Base-by-base conservation (phyloP, 1,140 invertebrate genomes). In the Psilanteris sp. region DNA sequence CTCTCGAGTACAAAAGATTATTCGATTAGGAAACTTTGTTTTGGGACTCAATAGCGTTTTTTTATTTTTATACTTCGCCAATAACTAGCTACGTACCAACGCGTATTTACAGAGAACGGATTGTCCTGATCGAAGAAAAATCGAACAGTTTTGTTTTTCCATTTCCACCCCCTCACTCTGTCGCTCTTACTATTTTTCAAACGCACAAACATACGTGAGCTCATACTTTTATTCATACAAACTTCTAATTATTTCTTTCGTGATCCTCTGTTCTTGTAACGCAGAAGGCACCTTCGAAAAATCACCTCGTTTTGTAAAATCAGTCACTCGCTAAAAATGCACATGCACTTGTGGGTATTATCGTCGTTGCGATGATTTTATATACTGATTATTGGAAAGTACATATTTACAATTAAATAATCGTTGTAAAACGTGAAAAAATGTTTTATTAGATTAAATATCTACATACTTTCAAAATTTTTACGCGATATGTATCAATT, bases 231-330 rank as follows among this genome's bases (percentile, higher is more conserved):
- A n/a, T n/a, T n/a, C n/a, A n/a, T n/a, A 43, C 44, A 43, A 22
- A 34, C 39, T 46, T 39, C 26, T 46, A 32, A 22, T 27, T 34
- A 20, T 13, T 39, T 64, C 29, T 64, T 52, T 50, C 57, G 39
- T 36, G 32, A 62, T 62, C 74, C 24, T 43, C 54, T 57, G 48
- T 77, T 71, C 37, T 59, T 66, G 11, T 54, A 72, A 67, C 61
- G 36, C 85, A 86, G 88, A 89, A 89, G 87, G 87, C 87, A 89
- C 87, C 87, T 85, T 88, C 82, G 85, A 88, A 87, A 87, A 88
- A 87, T 87, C 86, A 87, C 79, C 64, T 59, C 57, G 27, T 55
- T 66, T 43, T 59, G 50, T 68, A 54, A 77, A 77, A 71, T 77
- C 66, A 77, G 67, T 77, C 54, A 55, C 27, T 43, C 43, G 66